Evolutionary conservation across 2,888 invertebrate genomes (phyloP).

Genomic region (Drosophila helvetica): DNA sequence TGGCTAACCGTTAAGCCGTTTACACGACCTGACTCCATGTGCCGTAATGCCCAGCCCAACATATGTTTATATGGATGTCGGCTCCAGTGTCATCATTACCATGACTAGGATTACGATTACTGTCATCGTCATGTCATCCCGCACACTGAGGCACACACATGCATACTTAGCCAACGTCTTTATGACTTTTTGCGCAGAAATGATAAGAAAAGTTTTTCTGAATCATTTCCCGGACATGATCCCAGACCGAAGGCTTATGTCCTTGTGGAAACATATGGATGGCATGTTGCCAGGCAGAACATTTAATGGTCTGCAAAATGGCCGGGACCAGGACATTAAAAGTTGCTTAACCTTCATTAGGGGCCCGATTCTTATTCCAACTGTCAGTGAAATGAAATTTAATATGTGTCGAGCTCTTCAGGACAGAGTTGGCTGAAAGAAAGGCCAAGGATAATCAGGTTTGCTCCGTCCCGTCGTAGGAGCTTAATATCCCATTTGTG

Average conservation of each 20-base stretch:
- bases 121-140: conserved; percentile 60
- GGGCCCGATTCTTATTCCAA: conserved; percentile 46
- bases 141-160: conserved; percentile 26
- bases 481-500: conserved; percentile 75
- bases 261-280: conserved; percentile 75
- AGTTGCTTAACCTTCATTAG: conserved; percentile 80
- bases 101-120: conserved; percentile 63
- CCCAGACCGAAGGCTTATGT: conserved; percentile 49
- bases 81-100: conserved; percentile 66
- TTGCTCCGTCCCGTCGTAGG: conserved; percentile 44
- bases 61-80: conserved; percentile 54
- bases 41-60: conserved; percentile 49
- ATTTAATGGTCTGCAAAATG: conserved; percentile 78
- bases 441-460: conserved; percentile 29
- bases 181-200: conserved; percentile 68
- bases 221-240: conserved; percentile 44
- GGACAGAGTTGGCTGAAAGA: conserved; percentile 4
- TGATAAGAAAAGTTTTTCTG: conserved; percentile 73
- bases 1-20: conserved; percentile 19
- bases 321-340: conserved; percentile 70
- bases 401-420: conserved; percentile 65
- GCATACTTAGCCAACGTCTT: conserved; percentile 47
- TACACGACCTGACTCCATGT: conserved; percentile 18
- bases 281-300: conserved; percentile 79
- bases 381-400: conserved; percentile 71